Evolutionary conservation across 2,888 invertebrate genomes (phyloP).

Genomic region (Chrysomela aeneicollis): DNA sequence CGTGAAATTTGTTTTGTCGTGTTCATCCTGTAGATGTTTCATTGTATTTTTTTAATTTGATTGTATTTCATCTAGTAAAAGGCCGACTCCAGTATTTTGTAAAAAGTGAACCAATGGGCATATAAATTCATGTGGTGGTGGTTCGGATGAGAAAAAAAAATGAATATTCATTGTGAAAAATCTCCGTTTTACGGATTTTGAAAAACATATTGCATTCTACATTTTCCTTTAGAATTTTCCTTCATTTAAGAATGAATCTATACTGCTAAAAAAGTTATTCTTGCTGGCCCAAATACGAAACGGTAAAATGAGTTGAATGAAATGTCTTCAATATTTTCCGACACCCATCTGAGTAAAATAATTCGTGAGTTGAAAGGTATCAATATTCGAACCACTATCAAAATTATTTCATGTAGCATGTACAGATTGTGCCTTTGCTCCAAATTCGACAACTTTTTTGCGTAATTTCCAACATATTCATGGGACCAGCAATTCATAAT

Average conservation of each 20-base stretch:
- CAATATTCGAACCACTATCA: conserved; percentile 19
- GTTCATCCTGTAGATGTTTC: background rate
- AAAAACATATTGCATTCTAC: too few relatives aligned
- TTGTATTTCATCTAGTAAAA: background rate
- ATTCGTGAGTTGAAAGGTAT: too few relatives aligned
- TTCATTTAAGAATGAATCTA: too few relatives aligned
- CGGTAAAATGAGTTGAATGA: too few relatives aligned
- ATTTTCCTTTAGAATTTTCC: too few relatives aligned
- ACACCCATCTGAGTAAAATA: too few relatives aligned
- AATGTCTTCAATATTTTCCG: too few relatives aligned
- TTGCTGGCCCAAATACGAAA: too few relatives aligned
- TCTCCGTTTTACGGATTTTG: too few relatives aligned
- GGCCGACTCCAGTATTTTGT: background rate
- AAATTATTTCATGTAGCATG: conserved; percentile 31
- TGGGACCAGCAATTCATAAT: conserved; percentile 43
- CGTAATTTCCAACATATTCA: conserved; percentile 27
- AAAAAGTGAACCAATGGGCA: background rate
- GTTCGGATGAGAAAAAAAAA: background rate
- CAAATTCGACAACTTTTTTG: conserved; percentile 30
- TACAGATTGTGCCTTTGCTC: conserved; percentile 44
- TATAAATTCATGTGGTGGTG: background rate
- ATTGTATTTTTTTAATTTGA: background rate
- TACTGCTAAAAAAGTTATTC: too few relatives aligned
- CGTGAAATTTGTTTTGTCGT: background rate
- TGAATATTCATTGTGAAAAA: too few relatives aligned